Evolutionary conservation across 2,113 vertebrate genomes (phyloP), one percentile per base, ranked within the genome.

Genomic region (Ginglymostoma cirratum): DNA sequence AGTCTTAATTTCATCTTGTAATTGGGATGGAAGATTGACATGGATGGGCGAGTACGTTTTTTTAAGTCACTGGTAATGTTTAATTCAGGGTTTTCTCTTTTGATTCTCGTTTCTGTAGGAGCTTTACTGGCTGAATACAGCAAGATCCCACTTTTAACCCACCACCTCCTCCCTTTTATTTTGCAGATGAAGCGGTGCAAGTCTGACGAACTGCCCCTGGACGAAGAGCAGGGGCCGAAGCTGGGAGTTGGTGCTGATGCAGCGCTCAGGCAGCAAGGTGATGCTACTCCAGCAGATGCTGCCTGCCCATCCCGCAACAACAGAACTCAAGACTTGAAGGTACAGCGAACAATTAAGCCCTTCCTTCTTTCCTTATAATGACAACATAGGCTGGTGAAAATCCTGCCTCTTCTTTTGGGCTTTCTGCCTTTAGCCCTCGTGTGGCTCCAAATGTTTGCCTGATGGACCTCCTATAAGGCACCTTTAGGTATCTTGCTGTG

Each of bases 261-360:
- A 70, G 97, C 97, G 23, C 3, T 52, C 8, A 70, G 45, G 30
- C 67, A 95, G 67, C 94, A 95, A 6, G 67, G 94, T 48, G 94
- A 95, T 95, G 94, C 45, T 48, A 67, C 42, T 76, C 38, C 94
- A 34, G 10, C 65, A 70, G 94, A 95, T 12, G 69, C 69, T 34
- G 38, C 42, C 67, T 95, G 94, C 42, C 94, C 94, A 96, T 72
- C 96, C 5, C 97, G 98, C 70, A 97, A 96, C 97, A 97, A 96
- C 97, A 98, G 98, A 94, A 98, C 98, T 96, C 98, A 98, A 38
- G 98, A 98, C 96, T 97, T 98, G 97, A 98, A 98, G 98, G 98
- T 97, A 96, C 97, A 34, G 61, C n/a, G n/a, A 10, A 8, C 30
- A 17, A 10, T 17, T n/a, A 83, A 15, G 14, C 1, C 12, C 15